Base-by-base conservation (phyloP, 2,888 invertebrate species). In the Euzophera pinguis region DNA sequence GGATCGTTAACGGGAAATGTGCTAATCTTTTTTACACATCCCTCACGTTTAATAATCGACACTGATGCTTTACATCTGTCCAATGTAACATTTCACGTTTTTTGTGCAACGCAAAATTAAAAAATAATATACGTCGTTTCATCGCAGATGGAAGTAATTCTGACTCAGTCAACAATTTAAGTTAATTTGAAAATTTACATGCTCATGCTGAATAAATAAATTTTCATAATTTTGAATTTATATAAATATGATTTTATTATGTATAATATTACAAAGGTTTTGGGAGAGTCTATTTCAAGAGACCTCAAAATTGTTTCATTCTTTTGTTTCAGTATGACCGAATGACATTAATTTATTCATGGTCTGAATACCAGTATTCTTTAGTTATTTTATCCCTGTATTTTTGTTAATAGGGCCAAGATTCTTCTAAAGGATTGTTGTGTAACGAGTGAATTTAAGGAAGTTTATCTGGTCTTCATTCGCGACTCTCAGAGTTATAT, bases 1-100 rank as follows among this genome's bases (percentile, higher is more conserved):
- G 84, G 78, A 69, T 85, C 83, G 88, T 86, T 88, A 87, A 86
- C 85, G 73, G 78, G 70, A 79, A 87, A 84, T 86, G 85, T 81
- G 85, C 82, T 87, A 86, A 88, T 88, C 83, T 88, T 84, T 87
- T 86, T 86, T 81, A 83, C 78, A 77, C 77, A 71, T 68, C 71
- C 69, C 67, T 72, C 73, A 73, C 70, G 76, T 71, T 73, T 78
- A 80, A 79, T 77, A 81, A 79, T 76, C 73, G 75, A 71, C 64
- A 78, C 72, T 77, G 79, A 80, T 77, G 77, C 69, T 71, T 69
- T 67, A 62, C 69, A 71, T 64, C 64, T 67, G 71, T 64, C 72
- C 67, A 45, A 34, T 32, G 29, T 7, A 13, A 45, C 45, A 32
- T 1, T 34, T 80, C 77, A 77, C 71, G n/a, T 77, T 74, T 45